Percentiles rank a stretch among this genome's conserved stretches.
Conservation (phyloP, 2,113 vertebrate species). For the Phycodurus eques region DNA sequence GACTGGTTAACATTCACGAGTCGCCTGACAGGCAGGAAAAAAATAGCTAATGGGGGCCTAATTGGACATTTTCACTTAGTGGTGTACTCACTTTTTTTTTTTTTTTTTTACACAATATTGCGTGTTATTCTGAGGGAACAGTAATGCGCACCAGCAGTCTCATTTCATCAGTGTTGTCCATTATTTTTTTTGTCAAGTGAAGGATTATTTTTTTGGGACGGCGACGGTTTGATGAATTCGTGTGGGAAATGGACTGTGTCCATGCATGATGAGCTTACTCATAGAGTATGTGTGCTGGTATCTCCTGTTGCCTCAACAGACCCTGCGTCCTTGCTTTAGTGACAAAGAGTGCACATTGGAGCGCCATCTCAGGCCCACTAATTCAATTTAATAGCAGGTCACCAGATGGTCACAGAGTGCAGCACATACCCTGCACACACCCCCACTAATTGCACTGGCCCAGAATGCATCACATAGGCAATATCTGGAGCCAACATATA, state of each 20-base stretch:
- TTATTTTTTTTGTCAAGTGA: too few species aligned
- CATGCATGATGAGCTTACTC: background rate
- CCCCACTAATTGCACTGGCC: slow-evolving; percentile 15
- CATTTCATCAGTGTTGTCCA: too few species aligned
- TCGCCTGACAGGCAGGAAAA: too few species aligned
- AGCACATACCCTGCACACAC: slow-evolving; percentile 3
- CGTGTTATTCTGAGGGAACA: too few species aligned
- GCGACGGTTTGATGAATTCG: background rate
- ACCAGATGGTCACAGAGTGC: slow-evolving; percentile 16
- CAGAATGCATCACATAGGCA: slow-evolving; percentile 13
- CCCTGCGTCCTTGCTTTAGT: background rate
- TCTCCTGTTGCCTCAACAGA: background rate
- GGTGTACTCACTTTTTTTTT: too few species aligned
- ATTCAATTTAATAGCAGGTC: slow-evolving; percentile 29
- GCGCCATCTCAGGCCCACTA: slow-evolving; percentile 12
- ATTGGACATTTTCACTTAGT: too few species aligned
- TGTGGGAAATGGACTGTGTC: background rate
- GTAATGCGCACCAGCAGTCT: too few species aligned
- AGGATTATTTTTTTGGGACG: too few species aligned
- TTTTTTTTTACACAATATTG: too few species aligned
- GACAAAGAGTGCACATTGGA: slow-evolving; percentile 27
- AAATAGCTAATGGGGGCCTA: too few species aligned
- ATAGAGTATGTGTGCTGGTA: background rate
- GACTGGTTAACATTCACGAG: too few species aligned
- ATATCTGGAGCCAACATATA: background rate